Evolutionary conservation across 2,113 vertebrate genomes (phyloP).

Genomic region (Orientallactaga bullata): DNA sequence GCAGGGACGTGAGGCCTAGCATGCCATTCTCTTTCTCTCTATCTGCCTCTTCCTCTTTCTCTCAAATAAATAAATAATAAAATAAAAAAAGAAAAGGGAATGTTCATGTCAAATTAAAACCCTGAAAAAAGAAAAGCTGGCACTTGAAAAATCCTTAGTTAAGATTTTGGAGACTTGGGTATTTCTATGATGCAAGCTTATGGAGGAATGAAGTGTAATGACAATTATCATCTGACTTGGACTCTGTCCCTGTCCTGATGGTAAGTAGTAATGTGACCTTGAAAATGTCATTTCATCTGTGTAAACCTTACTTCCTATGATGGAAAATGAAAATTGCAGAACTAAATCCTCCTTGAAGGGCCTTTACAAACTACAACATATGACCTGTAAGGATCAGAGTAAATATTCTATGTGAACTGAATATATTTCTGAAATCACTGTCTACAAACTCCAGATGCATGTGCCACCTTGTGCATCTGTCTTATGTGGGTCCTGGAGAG

Average conservation of each 20-base stretch:
- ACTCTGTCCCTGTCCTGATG: background rate
- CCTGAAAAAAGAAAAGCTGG: background rate
- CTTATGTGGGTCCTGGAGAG: no score
- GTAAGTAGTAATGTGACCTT: background rate
- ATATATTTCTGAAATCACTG: background rate
- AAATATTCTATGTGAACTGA: conserved; percentile 1
- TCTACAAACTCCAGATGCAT: no score
- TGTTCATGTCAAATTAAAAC: background rate
- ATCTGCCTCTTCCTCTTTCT: no score
- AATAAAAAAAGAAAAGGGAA: no score
- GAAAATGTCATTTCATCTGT: background rate
- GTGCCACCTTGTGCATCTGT: no score
- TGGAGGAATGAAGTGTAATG: background rate
- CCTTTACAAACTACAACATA: background rate
- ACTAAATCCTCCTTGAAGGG: background rate
- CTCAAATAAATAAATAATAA: no score
- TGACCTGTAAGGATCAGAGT: background rate
- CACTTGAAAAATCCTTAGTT: background rate
- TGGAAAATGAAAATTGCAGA: background rate
- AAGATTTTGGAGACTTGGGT: conserved; percentile 16
- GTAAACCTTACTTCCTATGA: background rate
- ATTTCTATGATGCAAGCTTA: conserved; percentile 1
- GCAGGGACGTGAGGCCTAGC: no score
- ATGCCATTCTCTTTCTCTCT: no score
- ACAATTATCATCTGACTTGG: background rate